Conservation (phyloP, 2,888 invertebrate species). For the Tipula lateralis region DNA sequence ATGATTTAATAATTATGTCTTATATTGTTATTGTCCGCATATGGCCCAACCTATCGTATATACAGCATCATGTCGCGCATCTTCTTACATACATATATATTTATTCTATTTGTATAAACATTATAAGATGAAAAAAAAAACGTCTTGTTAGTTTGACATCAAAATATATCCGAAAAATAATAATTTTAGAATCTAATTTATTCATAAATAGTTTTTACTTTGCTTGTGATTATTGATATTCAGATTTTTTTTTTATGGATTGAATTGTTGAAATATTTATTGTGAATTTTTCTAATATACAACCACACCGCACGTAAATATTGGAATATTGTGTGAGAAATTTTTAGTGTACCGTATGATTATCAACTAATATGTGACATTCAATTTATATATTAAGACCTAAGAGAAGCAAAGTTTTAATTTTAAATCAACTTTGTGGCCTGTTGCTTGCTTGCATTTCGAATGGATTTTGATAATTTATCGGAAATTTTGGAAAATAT, state of each 20-base stretch:
- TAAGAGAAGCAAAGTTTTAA: background rate
- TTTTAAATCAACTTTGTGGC: background rate
- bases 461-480: background rate
- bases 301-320: background rate
- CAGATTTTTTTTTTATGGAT: background rate
- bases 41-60: background rate
- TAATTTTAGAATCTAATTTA: background rate
- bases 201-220: background rate
- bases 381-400: background rate
- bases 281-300: background rate
- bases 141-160: slow-evolving; percentile 19
- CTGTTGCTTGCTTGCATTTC: background rate
- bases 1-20: background rate
- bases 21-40: slow-evolving; percentile 3
- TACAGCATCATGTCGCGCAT: background rate
- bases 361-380: background rate
- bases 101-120: slow-evolving; percentile 13
- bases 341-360: background rate
- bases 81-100: background rate
- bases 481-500: background rate
- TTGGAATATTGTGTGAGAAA: background rate
- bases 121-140: background rate
- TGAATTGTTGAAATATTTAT: slow-evolving; percentile 24
- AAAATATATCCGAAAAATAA: background rate
- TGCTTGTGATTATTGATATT: background rate